Percentiles rank a stretch among this genome's conserved stretches.
Evolutionary conservation across 2,888 invertebrate genomes (phyloP).

Genomic region (Drosophila algonquin): DNA sequence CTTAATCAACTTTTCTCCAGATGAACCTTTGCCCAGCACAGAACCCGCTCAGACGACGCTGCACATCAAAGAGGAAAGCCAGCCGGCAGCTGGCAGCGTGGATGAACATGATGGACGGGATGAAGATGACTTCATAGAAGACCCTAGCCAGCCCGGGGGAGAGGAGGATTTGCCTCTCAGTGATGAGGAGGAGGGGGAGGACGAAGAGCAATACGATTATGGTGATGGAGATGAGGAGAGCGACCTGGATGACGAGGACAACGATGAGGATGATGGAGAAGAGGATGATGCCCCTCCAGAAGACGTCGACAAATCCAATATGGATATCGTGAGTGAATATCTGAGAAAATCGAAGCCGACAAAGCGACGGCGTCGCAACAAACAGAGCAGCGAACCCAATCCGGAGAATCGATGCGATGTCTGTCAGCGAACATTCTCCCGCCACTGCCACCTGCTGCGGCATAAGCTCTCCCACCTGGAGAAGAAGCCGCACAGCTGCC

Average conservation of each 20-base stretch:
- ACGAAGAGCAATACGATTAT: constrained; percentile 9
- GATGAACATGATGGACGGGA: constrained; percentile 35
- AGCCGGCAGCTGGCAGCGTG: constrained; percentile 28
- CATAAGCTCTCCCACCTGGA: constrained; percentile 80
- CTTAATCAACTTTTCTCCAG: background rate
- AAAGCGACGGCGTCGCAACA: constrained; percentile 49
- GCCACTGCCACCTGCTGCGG: constrained; percentile 82
- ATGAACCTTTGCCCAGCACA: constrained; percentile 42
- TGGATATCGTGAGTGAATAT: constrained; percentile 53
- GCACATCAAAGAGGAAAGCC: constrained; percentile 55
- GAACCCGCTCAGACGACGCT: constrained; percentile 37
- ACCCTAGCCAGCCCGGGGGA: constrained; percentile 26
- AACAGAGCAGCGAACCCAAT: constrained; percentile 42
- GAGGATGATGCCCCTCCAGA: constrained; percentile 23
- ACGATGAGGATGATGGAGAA: constrained; percentile 37
- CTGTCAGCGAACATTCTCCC: constrained; percentile 78
- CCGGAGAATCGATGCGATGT: constrained; percentile 68
- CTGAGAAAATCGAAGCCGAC: constrained; percentile 41
- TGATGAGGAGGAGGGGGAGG: constrained; percentile 27
- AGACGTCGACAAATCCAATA: constrained; percentile 11
- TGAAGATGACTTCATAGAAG: constrained; percentile 23
- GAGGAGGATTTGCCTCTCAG: constrained; percentile 39
- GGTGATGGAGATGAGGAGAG: constrained; percentile 45
- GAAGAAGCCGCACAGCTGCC: constrained; percentile 84
- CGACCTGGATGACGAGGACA: constrained; percentile 38